Conservation (phyloP, 2,113 vertebrate species). For the Semnornis frantzii region DNA sequence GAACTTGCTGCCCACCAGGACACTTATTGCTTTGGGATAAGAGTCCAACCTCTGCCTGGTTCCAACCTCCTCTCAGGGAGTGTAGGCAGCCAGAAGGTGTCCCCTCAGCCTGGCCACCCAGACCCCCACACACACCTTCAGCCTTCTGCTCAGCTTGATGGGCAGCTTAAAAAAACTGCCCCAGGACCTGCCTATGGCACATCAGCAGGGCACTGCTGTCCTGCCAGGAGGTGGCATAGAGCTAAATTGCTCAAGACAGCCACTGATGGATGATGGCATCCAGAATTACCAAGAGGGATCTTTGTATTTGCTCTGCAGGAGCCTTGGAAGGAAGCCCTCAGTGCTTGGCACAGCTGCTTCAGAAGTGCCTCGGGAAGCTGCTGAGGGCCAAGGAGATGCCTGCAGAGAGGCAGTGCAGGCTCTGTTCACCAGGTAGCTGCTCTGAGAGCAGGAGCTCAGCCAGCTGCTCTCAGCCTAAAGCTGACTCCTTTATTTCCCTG, state of each 20-base stretch:
- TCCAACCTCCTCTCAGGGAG: no score
- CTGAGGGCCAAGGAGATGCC: background rate
- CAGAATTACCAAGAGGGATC: conserved; percentile 39
- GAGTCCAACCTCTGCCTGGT: no score
- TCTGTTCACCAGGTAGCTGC: background rate
- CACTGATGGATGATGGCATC: conserved; percentile 30
- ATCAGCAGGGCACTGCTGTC: background rate
- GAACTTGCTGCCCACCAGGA: no score
- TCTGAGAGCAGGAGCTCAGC: background rate
- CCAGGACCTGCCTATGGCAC: background rate
- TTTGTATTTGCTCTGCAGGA: background rate
- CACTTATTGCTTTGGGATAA: background rate
- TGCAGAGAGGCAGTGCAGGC: background rate
- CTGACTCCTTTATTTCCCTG: background rate
- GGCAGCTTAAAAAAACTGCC: background rate
- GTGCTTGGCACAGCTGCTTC: conserved; percentile 4
- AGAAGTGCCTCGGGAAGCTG: background rate
- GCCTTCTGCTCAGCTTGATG: background rate
- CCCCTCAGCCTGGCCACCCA: no score
- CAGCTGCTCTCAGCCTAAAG: background rate
- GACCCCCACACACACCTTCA: background rate
- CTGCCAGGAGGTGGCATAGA: background rate
- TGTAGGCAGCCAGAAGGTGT: no score
- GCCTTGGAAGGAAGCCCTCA: conserved; percentile 3
- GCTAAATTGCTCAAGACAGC: background rate